A percentile compares a stretch with the other conserved stretches of the same genome.
phyloP scores from a whole-genome alignment of 2,888 invertebrate species.

The Seira sanloemensis region DNA sequence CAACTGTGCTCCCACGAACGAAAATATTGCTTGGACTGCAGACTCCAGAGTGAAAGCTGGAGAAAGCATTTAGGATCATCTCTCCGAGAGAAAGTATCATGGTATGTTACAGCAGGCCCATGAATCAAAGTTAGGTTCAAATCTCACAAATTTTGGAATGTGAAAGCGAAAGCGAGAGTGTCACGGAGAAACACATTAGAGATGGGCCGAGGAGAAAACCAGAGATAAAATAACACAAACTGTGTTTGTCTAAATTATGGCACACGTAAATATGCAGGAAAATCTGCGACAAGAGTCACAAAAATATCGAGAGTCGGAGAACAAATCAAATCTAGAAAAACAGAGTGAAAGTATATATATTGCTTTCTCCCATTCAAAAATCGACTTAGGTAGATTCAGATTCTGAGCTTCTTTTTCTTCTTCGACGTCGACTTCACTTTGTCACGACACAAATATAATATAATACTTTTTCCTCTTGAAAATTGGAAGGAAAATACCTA shows the following conservation, averaged over 20 bases:
- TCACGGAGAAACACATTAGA: too few relatives aligned
- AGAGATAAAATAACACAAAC: too few relatives aligned
- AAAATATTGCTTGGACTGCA: too few relatives aligned
- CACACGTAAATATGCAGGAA: background rate
- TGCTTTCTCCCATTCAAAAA: background rate
- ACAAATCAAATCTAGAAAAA: background rate
- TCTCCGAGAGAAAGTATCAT: too few relatives aligned
- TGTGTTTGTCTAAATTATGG: background rate
- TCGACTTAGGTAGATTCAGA: too few relatives aligned
- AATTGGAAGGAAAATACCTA: background rate
- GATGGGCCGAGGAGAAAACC: too few relatives aligned
- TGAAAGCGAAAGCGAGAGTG: background rate
- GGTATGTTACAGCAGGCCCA: too few relatives aligned
- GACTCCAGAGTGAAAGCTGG: too few relatives aligned
- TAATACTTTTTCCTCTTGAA: too few relatives aligned
- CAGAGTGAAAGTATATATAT: background rate
- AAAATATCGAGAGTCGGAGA: background rate
- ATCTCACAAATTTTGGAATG: background rate
- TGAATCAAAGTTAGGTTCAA: background rate
- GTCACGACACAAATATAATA: background rate
- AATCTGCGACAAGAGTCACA: background rate
- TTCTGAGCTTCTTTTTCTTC: too few relatives aligned
- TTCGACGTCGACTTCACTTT: background rate
- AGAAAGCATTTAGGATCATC: too few relatives aligned
- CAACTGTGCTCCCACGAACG: too few relatives aligned